phyloP scores from a whole-genome alignment of 1,140 invertebrate genomes.

The Diorhabda carinulata region DNA sequence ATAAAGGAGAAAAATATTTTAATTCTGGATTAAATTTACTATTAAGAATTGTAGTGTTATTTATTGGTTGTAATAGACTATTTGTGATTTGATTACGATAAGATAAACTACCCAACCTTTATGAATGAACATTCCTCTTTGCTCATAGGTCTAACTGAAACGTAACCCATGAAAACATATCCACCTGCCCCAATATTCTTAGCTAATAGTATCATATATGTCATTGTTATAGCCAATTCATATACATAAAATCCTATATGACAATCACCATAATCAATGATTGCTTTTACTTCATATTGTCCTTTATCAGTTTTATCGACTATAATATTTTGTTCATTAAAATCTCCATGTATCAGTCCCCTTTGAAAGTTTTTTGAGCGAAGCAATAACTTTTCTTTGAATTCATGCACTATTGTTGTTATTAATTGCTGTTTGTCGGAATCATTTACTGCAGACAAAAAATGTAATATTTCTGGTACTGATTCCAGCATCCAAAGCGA shows the following conservation, averaged over 20 bases:
- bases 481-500: constrained; percentile 70
- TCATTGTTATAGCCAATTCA: constrained; percentile 76
- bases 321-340: constrained; percentile 86
- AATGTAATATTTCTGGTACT: constrained; percentile 65
- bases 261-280: constrained; percentile 84
- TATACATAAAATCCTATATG: constrained; percentile 70
- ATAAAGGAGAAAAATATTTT: too few relatives aligned
- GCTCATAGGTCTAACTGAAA: constrained; percentile 47
- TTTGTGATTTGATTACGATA: too few relatives aligned
- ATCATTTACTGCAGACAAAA: constrained; percentile 65
- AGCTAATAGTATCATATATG: constrained; percentile 72
- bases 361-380: constrained; percentile 56
- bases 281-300: constrained; percentile 54
- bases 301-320: constrained; percentile 49
- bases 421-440: constrained; percentile 55
- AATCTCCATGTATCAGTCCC: constrained; percentile 83
- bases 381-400: constrained; percentile 61
- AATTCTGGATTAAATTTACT: too few relatives aligned
- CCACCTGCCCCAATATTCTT: constrained; percentile 63
- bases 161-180: constrained; percentile 72
- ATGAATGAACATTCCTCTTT: not conserved
- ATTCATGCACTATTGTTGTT: constrained; percentile 62
- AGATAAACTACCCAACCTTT: not conserved
- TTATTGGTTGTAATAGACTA: too few relatives aligned
- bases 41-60: too few relatives aligned